Base-by-base conservation (phyloP, 2,888 invertebrate species). In the Campoplex capitator region DNA sequence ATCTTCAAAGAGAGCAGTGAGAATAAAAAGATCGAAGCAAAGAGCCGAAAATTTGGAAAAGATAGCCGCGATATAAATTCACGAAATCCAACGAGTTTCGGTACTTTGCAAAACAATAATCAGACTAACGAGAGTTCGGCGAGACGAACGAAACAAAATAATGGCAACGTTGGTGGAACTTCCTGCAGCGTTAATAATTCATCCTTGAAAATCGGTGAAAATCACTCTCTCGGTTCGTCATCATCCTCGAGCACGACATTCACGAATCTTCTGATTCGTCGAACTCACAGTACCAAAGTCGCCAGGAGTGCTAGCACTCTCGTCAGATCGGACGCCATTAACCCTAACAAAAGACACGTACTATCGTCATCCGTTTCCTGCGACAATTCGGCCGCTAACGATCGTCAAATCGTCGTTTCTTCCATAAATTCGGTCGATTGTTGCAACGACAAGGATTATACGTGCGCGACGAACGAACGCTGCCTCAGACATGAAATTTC, bases 211-310 rank as follows among this genome's bases (percentile, higher is more conserved):
- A 23, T 48, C 95, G 95, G 70, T 95, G 85, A 78, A 38, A 79
- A 67, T 28, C 95, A 85, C 11, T 65, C 76, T 32, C 45, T 65
- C 18, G 96, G 92, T 32, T 93, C 95, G 56, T 88, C 90, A 32
- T 89, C 89, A 32, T 89, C 89, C 94, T 54, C 77, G 13, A 85
- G 65, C 58, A 90, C 91, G 32, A 90, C 90, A 8, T 91, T 93
- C 32, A 91, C 92, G 13, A 93, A 93, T 88, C 89, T 92, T 82
- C 89, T 97, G 89, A 97, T 97, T 90, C 95, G 97, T 16, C 95
- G 97, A 83, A 97, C 97, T 7, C 96, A 97, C 91, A 97, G 97
- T 89, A 97, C 97, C 1, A 97, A 97, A 92, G 92, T 97, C 73
- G 96, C 96, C 1, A 95, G 97, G 85, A 97, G 96, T 90, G 96